These are phyloP conservation scores for Rallus limicola DNA, from an alignment of 2,113 vertebrate species.

Conservation along the genomic window DNA sequence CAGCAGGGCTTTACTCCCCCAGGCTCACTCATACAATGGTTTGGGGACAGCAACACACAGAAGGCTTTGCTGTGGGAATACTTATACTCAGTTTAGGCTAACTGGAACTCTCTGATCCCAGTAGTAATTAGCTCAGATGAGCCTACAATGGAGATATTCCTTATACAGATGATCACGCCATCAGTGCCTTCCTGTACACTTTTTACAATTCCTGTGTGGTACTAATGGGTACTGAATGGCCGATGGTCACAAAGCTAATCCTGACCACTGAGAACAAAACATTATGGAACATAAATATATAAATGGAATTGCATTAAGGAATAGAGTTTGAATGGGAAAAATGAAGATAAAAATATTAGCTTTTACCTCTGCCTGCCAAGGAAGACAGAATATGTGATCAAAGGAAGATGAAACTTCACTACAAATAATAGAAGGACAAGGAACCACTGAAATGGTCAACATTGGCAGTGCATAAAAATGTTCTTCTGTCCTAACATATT, in stretches of 20 bases:
- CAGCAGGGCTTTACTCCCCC: not conserved
- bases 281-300: not conserved
- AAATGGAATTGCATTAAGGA: not conserved
- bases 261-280: not conserved
- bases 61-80: not conserved
- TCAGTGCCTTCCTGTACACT: not conserved
- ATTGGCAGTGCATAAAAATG: not conserved
- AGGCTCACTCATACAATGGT: fast-evolving
- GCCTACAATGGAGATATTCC: not conserved
- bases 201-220: not conserved
- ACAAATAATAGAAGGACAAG: not conserved
- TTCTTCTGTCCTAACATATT: not conserved
- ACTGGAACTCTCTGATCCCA: not conserved
- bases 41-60: not conserved
- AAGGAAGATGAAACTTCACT: not conserved
- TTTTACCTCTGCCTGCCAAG: not conserved
- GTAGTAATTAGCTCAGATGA: conserved; percentile 21
- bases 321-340: not conserved
- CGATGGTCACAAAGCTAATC: not conserved
- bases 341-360: not conserved
- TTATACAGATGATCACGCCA: not conserved
- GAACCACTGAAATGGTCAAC: not conserved
- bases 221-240: not conserved
- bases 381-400: not conserved
- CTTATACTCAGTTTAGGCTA: not conserved